Evolutionary conservation across 2,113 vertebrate species (phyloP).

Genomic region (Melanerpes aurifrons): DNA sequence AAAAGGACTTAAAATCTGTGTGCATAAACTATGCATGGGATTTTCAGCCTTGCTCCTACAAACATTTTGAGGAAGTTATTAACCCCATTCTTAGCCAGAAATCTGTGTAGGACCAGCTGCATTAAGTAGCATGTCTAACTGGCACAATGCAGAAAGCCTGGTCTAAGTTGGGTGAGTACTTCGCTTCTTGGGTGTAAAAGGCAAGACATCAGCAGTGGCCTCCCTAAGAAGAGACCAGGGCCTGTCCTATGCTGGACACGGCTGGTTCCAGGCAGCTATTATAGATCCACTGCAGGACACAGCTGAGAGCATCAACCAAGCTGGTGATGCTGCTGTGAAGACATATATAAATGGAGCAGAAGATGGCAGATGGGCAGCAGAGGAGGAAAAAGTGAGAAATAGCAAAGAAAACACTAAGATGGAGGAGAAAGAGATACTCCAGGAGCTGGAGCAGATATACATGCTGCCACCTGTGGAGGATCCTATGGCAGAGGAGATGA

Average conservation of each 20-base stretch:
- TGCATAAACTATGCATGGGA: not conserved
- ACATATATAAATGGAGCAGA: not conserved
- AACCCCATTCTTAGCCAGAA: not conserved
- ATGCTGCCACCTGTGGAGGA: not conserved
- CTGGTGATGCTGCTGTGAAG: not conserved
- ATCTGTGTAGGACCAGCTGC: not conserved
- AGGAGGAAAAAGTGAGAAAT: not conserved
- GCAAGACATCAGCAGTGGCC: not conserved
- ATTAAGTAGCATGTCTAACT: not conserved
- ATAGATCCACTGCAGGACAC: not conserved
- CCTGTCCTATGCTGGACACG: not conserved
- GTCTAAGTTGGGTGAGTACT: rapidly evolving
- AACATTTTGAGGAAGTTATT: not conserved
- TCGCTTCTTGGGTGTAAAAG: not conserved
- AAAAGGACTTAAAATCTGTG: not conserved
- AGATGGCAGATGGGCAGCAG: rapidly evolving
- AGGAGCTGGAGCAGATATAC: not conserved
- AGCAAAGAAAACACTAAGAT: not conserved
- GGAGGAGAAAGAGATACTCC: not conserved
- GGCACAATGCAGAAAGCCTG: not conserved
- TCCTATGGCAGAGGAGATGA: not conserved
- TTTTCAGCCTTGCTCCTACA: not conserved
- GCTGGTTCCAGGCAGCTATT: not conserved
- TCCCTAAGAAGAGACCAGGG: not conserved
- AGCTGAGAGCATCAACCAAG: not conserved